Evolutionary conservation across 2,888 invertebrate species (phyloP).

Genomic region (Zygaena filipendulae): DNA sequence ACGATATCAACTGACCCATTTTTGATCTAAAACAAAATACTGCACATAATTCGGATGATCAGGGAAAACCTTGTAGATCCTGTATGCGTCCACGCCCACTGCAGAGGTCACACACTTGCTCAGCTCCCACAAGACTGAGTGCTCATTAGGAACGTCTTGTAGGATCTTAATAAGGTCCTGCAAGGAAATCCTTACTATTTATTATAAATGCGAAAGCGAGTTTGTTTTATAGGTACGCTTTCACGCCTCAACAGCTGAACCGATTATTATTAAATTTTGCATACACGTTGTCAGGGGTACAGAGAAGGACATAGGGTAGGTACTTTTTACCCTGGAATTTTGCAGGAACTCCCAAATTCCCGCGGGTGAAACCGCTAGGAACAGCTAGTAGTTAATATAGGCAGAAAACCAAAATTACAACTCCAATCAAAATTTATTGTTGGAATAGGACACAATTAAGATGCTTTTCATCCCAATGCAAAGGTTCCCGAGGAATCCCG

Average conservation of each 20-base stretch:
- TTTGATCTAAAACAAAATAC: too few relatives aligned
- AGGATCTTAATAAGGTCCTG: not conserved
- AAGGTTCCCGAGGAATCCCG: too few relatives aligned
- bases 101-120: constrained; percentile 73
- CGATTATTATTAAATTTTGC: not conserved
- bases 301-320: not conserved
- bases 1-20: too few relatives aligned
- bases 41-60: constrained; percentile 30
- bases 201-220: not conserved
- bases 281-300: not conserved
- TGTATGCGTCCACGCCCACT: constrained; percentile 74
- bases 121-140: constrained; percentile 74
- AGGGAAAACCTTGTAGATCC: constrained; percentile 37
- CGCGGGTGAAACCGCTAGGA: not conserved
- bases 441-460: too few relatives aligned
- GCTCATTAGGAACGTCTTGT: constrained; percentile 70
- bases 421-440: too few relatives aligned
- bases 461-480: too few relatives aligned
- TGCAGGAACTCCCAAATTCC: not conserved
- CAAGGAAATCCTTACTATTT: not conserved
- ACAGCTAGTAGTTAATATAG: too few relatives aligned
- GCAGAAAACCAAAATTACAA: too few relatives aligned
- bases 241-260: not conserved
- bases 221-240: too few relatives aligned
- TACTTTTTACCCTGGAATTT: not conserved